Evolutionary conservation across 2,113 vertebrate genomes (phyloP).

Genomic region (Redunca redunca): DNA sequence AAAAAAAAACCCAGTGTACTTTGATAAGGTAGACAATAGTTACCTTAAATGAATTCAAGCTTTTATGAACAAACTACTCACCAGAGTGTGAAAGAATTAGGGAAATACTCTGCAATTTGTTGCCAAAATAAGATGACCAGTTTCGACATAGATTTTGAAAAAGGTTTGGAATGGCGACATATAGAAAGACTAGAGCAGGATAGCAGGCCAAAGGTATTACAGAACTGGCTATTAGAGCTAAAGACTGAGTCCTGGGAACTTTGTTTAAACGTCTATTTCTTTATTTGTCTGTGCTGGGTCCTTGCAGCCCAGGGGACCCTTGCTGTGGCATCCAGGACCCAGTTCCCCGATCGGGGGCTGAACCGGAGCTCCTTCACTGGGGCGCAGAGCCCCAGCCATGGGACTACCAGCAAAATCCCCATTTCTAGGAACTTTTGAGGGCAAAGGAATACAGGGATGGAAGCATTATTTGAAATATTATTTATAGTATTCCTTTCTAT

Average conservation of each 20-base stretch:
- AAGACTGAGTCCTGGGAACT: neutral
- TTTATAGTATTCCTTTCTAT: neutral
- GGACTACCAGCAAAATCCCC: neutral
- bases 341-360: neutral
- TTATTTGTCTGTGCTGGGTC: neutral
- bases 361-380: neutral
- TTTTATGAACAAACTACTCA: neutral
- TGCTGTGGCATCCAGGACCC: neutral
- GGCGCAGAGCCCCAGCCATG: neutral
- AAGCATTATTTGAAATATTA: neutral
- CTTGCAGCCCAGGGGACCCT: neutral
- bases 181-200: neutral
- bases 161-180: neutral
- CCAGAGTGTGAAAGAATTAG: neutral
- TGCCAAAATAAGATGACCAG: neutral
- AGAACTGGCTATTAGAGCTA: fast-evolving
- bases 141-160: neutral
- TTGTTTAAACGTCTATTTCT: neutral
- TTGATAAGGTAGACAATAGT: neutral
- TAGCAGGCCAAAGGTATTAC: fast-evolving
- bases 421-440: neutral
- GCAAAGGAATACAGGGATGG: neutral
- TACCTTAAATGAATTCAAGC: neutral
- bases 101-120: neutral
- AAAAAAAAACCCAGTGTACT: neutral